These are phyloP conservation scores for Poeciliopsis prolifica DNA, from an alignment of 2,113 vertebrate genomes.

Conservation along the genomic window DNA sequence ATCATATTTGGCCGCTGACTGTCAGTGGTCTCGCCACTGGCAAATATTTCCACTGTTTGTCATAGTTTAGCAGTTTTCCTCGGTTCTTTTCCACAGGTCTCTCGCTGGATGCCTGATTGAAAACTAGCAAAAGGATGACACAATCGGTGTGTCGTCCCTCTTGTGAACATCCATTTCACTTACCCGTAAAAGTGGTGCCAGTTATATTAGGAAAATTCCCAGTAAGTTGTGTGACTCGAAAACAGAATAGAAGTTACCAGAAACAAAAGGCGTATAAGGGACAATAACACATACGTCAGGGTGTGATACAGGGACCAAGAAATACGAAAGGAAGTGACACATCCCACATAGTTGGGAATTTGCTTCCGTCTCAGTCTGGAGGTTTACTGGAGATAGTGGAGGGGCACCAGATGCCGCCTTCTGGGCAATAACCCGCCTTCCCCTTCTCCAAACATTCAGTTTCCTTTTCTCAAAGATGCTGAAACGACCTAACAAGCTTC, in stretches of 20 bases:
- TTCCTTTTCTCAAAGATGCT: constrained; percentile 53
- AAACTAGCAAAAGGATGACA: constrained; percentile 35
- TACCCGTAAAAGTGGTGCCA: not conserved
- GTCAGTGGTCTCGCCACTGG: constrained; percentile 51
- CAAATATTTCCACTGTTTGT: constrained; percentile 72
- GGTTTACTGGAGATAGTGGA: constrained; percentile 39
- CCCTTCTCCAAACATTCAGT: constrained; percentile 54
- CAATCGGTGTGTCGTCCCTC: constrained; percentile 1
- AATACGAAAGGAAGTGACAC: constrained; percentile 67
- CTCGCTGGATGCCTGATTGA: constrained; percentile 43
- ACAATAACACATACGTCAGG: constrained; percentile 34
- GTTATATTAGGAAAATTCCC: constrained; percentile 39
- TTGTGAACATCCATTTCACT: not conserved
- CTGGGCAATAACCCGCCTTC: constrained; percentile 21
- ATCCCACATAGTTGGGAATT: constrained; percentile 36
- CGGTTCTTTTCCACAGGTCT: constrained; percentile 63
- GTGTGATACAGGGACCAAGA: constrained; percentile 15
- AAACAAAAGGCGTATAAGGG: constrained; percentile 6
- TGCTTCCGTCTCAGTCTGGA: constrained; percentile 17
- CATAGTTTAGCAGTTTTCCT: constrained; percentile 62
- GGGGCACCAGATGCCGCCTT: constrained; percentile 54
- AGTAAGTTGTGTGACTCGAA: constrained; percentile 43
- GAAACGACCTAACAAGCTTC: constrained; percentile 44
- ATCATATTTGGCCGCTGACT: constrained; percentile 69
- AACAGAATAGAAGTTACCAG: constrained; percentile 38